phyloP scores from a whole-genome alignment of 2,113 vertebrate genomes.

The Emydura subglobosa region DNA sequence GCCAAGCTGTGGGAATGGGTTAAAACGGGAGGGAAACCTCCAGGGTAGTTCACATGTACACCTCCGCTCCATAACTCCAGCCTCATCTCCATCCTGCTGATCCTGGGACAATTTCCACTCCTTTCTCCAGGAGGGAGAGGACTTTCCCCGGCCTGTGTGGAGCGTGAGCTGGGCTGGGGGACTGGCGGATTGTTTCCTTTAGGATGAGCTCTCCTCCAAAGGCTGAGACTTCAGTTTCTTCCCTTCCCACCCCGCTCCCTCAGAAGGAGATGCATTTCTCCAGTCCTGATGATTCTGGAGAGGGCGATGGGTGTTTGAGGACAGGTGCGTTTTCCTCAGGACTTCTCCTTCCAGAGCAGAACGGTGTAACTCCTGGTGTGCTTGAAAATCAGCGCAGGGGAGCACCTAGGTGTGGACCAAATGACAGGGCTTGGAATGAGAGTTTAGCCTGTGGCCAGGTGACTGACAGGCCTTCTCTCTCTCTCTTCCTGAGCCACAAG shows the following conservation, averaged over 20 bases:
- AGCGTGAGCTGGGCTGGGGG: neutral
- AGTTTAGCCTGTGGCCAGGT: neutral
- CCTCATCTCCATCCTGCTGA: neutral
- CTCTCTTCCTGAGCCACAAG: fast-evolving
- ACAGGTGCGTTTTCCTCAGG: neutral
- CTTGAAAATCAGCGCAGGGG: neutral
- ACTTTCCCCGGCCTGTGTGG: fast-evolving
- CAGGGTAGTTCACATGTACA: neutral
- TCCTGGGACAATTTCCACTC: neutral
- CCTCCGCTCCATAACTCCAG: neutral
- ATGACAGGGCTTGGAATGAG: neutral
- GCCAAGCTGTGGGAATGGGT: neutral
- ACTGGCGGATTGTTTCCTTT: neutral
- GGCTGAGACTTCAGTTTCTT: neutral
- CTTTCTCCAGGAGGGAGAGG: neutral
- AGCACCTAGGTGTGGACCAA: neutral
- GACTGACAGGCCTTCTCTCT: neutral
- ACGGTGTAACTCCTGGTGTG: neutral
- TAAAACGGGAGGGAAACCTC: neutral
- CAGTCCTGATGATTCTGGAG: fast-evolving
- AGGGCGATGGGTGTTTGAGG: neutral
- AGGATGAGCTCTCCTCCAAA: neutral
- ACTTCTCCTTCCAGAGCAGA: neutral
- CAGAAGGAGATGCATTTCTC: fast-evolving
- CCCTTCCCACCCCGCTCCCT: neutral